These are phyloP conservation scores for Pangasius sanitwongsei DNA, from an alignment of 2,797 vertebrate genomes.

Conservation along the genomic window DNA sequence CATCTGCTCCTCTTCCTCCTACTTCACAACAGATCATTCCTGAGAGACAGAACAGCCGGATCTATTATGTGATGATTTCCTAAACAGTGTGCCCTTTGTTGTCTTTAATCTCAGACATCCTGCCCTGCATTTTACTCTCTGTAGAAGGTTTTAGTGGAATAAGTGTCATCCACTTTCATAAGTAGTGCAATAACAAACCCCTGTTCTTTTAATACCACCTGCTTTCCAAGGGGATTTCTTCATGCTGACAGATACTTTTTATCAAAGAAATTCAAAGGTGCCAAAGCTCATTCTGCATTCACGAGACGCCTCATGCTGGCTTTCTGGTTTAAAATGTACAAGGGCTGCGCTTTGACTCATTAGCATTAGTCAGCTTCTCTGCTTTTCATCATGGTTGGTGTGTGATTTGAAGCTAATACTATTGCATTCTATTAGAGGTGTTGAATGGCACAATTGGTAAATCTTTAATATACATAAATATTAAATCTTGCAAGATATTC, in stretches of 20 bases:
- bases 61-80: constrained; percentile 30
- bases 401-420: constrained; percentile 14
- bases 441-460: not conserved
- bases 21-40: constrained; percentile 50
- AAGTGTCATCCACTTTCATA: constrained; percentile 42
- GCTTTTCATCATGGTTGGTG: constrained; percentile 28
- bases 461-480: constrained; percentile 8
- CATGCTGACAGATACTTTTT: constrained; percentile 46
- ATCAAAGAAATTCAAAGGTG: constrained; percentile 52
- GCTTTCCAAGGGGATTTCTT: constrained; percentile 40
- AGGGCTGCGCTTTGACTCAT: constrained; percentile 45
- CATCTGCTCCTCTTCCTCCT: constrained; percentile 44
- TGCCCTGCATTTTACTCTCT: constrained; percentile 33
- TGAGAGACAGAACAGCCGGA: constrained; percentile 33
- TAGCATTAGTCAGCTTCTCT: constrained; percentile 44
- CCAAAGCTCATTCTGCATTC: constrained; percentile 55
- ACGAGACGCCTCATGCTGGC: constrained; percentile 36
- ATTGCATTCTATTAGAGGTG: not conserved
- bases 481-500: not conserved
- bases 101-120: constrained; percentile 33
- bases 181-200: constrained; percentile 43
- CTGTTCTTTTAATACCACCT: constrained; percentile 42
- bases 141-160: constrained; percentile 35
- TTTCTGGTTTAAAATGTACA: constrained; percentile 51
- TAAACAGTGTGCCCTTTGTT: constrained; percentile 44